Evolutionary conservation across 2,888 invertebrate species (phyloP).

Genomic region (Nomada goodeniana): DNA sequence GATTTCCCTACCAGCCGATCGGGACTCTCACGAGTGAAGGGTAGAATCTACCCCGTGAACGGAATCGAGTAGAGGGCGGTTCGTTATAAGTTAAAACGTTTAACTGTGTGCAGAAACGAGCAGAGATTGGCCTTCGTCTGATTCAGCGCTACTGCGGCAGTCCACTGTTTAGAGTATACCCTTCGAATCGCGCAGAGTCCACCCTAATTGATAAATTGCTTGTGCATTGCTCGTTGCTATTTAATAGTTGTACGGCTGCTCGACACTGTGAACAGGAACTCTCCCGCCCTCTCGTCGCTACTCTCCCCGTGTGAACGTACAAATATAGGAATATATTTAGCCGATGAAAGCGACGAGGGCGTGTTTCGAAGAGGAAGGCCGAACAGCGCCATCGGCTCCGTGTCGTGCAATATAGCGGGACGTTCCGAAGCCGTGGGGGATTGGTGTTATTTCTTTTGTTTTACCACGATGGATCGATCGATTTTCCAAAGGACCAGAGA

Average conservation of each 20-base stretch:
- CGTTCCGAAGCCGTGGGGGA: not conserved
- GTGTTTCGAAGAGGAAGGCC: not conserved
- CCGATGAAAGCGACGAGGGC: not conserved
- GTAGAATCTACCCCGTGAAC: slow-evolving; percentile 22
- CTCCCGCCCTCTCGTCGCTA: not conserved
- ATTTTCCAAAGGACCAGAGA: slow-evolving; percentile 34
- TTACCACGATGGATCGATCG: not conserved
- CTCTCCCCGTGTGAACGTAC: not conserved
- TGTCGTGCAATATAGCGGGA: no score
- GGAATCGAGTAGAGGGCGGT: slow-evolving; percentile 5
- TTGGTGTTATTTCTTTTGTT: slow-evolving; percentile 8
- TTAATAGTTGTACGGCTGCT: slow-evolving; percentile 11
- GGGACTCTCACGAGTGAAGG: slow-evolving; percentile 54
- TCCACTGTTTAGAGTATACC: slow-evolving; percentile 3
- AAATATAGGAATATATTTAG: slow-evolving; percentile 19
- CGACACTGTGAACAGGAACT: slow-evolving; percentile 8
- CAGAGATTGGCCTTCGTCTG: not conserved
- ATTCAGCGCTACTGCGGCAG: not conserved
- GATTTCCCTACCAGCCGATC: not conserved
- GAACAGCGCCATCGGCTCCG: no score
- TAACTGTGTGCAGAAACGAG: not conserved
- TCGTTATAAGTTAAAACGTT: not conserved
- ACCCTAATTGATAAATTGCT: slow-evolving; percentile 50
- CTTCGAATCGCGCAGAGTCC: slow-evolving; percentile 55
- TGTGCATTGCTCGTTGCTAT: slow-evolving; percentile 46